A percentile compares a stretch with the other conserved stretches of the same genome.
Evolutionary conservation across 2,113 vertebrate genomes (phyloP).

Genomic region (Sus scrofa): DNA sequence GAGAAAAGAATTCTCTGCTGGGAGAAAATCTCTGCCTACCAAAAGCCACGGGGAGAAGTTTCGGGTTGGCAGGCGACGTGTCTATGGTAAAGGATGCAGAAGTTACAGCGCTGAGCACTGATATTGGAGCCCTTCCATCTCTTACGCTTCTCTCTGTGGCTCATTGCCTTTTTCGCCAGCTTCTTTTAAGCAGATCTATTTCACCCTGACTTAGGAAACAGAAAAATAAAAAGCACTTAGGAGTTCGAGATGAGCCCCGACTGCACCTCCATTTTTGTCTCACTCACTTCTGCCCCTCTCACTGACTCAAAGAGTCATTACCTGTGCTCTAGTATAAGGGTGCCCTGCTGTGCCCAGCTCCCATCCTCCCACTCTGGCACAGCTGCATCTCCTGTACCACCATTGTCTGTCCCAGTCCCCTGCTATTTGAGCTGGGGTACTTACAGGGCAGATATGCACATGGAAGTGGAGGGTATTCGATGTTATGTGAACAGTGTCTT

Average conservation of each 20-base stretch:
- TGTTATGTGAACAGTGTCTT: not conserved
- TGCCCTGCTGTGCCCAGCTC: not conserved
- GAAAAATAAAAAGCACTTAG: not conserved
- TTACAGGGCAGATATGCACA: not conserved
- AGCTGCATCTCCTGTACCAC: not conserved
- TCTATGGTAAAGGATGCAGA: not conserved
- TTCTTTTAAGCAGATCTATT: not conserved
- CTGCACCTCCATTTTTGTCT: not conserved
- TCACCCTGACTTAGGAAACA: not conserved
- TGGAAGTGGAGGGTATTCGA: not conserved
- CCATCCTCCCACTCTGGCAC: fast-evolving
- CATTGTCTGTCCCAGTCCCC: not conserved
- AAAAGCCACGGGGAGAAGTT: not conserved
- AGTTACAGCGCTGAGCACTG: too few species aligned
- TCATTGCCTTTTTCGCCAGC: not conserved
- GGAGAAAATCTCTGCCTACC: not conserved
- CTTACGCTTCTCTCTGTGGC: not conserved
- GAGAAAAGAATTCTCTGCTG: not conserved
- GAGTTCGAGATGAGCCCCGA: not conserved
- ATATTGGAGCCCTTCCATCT: not conserved
- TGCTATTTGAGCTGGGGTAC: not conserved
- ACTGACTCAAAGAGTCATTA: not conserved
- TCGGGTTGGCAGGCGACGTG: not conserved
- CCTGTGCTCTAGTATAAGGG: not conserved
- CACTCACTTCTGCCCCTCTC: not conserved